Base-by-base conservation (phyloP, 2,888 invertebrate species). In the Dastarcus helophoroides region DNA sequence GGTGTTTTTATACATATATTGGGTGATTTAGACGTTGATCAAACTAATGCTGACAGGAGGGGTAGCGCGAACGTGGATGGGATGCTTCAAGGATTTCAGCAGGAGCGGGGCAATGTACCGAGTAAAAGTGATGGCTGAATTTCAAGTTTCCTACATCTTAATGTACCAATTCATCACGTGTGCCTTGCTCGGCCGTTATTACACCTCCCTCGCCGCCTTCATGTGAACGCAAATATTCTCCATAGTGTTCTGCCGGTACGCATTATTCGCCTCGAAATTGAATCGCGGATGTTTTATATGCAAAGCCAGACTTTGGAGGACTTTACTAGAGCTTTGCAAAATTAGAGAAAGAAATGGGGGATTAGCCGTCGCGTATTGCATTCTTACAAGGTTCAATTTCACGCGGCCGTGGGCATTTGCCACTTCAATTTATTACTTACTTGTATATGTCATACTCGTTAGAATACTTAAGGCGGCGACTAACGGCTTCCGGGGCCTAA, bases 271-370 rank as follows among this genome's bases (percentile, higher is more conserved):
- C 31, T 34, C n/a, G 50, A 54, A 56, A 56, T 54, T 55, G 56
- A 54, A 55, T 54, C 48, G 50, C 37, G 43, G 47, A 50, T 50
- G 51, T 54, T 57, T 56, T 56, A 55, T 57, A 57, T 57, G 56
- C 56, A 57, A 56, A 57, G 53, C 54, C 45, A 41, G 54, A 51
- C 53, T 54, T 53, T 49, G 41, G 42, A 46, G 47, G 54, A 54
- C 53, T 54, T 50, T 50, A 44, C 48, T 37, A 43, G 47, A 46
- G 54, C 51, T 52, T 51, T 52, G 44, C 52, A 51, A 57, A 56
- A 57, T 57, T 56, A 57, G 53, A 55, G 54, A 56, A 56, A 57
- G 57, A 57, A 56, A 56, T 54, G 51, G 56, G 46, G 50, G 57
- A 57, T 57, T 57, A 57, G 55, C 54, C 48, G 50, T 51, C 51